Evolutionary conservation across 1,140 invertebrate genomes (phyloP).

Genomic region (Neuroterus valhalla): DNA sequence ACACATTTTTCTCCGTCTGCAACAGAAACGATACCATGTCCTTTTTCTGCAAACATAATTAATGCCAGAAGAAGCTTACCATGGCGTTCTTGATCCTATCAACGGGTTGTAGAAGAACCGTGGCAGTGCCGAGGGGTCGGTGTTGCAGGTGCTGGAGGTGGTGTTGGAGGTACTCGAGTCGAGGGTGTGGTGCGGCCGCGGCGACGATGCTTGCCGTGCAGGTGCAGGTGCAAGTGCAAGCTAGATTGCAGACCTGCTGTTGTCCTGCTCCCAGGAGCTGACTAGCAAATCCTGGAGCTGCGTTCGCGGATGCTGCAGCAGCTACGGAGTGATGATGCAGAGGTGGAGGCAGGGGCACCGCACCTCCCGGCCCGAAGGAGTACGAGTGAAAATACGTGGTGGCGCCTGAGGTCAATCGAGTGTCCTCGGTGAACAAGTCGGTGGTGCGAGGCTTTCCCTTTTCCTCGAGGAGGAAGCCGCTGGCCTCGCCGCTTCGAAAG

Average conservation of each 20-base stretch:
- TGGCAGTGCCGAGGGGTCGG: constrained; percentile 57
- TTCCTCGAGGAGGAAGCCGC: constrained; percentile 53
- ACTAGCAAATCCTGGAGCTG: constrained; percentile 62
- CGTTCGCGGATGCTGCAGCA: constrained; percentile 59
- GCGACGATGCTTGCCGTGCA: constrained; percentile 65
- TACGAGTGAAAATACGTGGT: constrained; percentile 76
- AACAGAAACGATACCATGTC: too few species aligned
- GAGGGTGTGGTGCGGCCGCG: constrained; percentile 57
- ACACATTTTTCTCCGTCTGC: too few species aligned
- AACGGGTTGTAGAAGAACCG: constrained; percentile 71
- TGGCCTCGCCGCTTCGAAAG: constrained; percentile 47
- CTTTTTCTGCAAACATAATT: too few species aligned
- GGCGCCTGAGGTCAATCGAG: constrained; percentile 62
- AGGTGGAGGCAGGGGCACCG: constrained; percentile 66
- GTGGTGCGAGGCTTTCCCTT: constrained; percentile 45
- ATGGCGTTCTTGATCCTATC: constrained; percentile 74
- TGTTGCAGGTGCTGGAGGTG: constrained; percentile 64
- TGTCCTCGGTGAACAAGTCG: constrained; percentile 60
- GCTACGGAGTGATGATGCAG: constrained; percentile 63
- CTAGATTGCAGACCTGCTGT: constrained; percentile 67
- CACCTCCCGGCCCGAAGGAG: constrained; percentile 73
- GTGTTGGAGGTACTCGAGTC: constrained; percentile 56
- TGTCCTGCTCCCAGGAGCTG: constrained; percentile 64
- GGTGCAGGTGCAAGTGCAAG: constrained; percentile 69
- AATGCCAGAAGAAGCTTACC: constrained; percentile 59